Evolutionary conservation across 2,113 vertebrate genomes (phyloP).

Genomic region (Cololabis saira): DNA sequence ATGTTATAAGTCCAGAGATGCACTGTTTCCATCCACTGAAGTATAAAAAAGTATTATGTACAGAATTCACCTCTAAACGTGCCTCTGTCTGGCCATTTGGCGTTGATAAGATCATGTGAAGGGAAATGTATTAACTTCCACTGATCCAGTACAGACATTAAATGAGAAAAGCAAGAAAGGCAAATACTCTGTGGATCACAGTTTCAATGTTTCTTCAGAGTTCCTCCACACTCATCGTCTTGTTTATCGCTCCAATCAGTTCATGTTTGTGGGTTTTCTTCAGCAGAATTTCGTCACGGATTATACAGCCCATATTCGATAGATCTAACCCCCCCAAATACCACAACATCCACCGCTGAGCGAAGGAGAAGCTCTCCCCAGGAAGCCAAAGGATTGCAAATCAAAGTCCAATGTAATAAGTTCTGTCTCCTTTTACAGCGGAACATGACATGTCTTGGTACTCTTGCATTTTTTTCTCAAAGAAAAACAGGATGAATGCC

Average conservation of each 20-base stretch:
- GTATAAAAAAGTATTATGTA: slow-evolving; percentile 18
- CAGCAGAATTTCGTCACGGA: slow-evolving; percentile 19
- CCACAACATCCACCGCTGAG: slow-evolving; percentile 23
- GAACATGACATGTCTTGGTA: neutral
- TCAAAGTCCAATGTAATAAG: neutral
- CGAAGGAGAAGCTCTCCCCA: slow-evolving; percentile 24
- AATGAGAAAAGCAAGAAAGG: slow-evolving; percentile 50
- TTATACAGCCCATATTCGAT: slow-evolving; percentile 10
- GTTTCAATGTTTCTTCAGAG: slow-evolving; percentile 32
- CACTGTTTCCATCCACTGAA: too few species aligned
- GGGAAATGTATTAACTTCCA: slow-evolving; percentile 60
- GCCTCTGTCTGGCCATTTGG: slow-evolving; percentile 11
- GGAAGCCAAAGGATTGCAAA: slow-evolving; percentile 4
- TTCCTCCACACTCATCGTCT: slow-evolving; percentile 30
- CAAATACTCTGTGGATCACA: slow-evolving; percentile 24
- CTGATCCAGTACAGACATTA: slow-evolving; percentile 42
- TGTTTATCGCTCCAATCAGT: slow-evolving; percentile 42
- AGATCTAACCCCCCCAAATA: slow-evolving; percentile 30
- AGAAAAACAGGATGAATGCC: neutral
- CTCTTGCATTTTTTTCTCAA: neutral
- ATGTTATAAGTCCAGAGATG: too few species aligned
- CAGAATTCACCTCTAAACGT: slow-evolving; percentile 11
- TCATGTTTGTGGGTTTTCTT: slow-evolving; percentile 13
- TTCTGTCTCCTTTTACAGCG: neutral
- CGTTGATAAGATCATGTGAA: slow-evolving; percentile 48